Evolutionary conservation across 2,888 invertebrate genomes (phyloP).

Genomic region (Crioceris asparagi): DNA sequence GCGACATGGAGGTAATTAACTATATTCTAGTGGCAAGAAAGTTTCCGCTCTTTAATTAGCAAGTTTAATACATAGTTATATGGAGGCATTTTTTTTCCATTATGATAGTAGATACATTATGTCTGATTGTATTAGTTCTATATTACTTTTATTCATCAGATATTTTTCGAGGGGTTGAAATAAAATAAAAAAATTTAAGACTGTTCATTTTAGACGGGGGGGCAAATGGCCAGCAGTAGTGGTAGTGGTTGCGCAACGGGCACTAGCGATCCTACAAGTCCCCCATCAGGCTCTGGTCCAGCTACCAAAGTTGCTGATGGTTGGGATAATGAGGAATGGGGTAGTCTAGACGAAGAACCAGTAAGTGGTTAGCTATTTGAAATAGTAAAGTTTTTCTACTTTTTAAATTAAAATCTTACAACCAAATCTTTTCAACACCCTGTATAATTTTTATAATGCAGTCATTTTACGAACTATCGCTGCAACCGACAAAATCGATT

Average conservation of each 20-base stretch:
- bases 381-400: too few relatives aligned
- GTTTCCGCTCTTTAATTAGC: neutral
- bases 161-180: neutral
- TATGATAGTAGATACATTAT: neutral
- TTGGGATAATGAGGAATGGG: conserved; percentile 82
- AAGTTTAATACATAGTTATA: neutral
- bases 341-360: conserved; percentile 72
- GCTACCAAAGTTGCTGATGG: conserved; percentile 46
- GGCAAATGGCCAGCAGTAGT: conserved; percentile 37
- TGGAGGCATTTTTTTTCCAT: neutral
- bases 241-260: conserved; percentile 39
- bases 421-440: too few relatives aligned
- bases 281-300: conserved; percentile 42
- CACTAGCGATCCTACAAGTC: conserved; percentile 41
- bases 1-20: conserved; percentile 69
- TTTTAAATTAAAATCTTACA: too few relatives aligned
- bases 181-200: neutral
- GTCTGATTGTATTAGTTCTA: too few relatives aligned
- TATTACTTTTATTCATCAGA: too few relatives aligned
- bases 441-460: too few relatives aligned
- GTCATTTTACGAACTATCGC: too few relatives aligned
- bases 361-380: too few relatives aligned
- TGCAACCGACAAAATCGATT: too few relatives aligned
- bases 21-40: neutral
- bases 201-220: conserved; percentile 29